Conservation (phyloP, 2,113 vertebrate species). For the Phalacrocorax carbo region DNA sequence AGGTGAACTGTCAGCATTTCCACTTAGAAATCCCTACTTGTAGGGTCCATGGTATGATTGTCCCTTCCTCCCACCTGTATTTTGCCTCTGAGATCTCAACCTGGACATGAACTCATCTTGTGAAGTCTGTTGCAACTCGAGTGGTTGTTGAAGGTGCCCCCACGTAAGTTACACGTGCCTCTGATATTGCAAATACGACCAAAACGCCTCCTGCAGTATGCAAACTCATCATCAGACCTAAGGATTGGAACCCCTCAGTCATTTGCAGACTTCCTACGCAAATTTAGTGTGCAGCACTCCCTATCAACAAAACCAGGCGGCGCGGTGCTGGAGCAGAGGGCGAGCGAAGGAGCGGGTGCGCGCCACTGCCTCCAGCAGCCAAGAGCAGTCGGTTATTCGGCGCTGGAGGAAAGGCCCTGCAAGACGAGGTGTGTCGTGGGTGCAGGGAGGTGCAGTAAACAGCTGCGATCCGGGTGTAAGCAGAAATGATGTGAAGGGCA, state of each 20-base stretch:
- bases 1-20: slow-evolving; percentile 23
- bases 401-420: neutral
- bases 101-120: neutral
- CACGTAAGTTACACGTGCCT: neutral
- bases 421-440: neutral
- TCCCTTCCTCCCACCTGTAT: neutral
- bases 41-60: neutral
- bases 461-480: neutral
- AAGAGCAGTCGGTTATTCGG: neutral
- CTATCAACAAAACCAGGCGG: fast-evolving
- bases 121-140: neutral
- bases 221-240: neutral
- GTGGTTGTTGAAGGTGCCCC: neutral
- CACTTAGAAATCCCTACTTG: neutral
- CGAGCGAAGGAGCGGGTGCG: neutral
- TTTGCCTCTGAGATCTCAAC: neutral
- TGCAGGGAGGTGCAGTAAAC: neutral
- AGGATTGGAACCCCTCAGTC: neutral
- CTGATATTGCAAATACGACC: fast-evolving
- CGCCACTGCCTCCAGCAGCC: neutral
- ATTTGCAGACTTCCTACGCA: neutral
- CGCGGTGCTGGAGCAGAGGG: neutral
- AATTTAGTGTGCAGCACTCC: neutral
- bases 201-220: fast-evolving
- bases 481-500: neutral